A percentile compares a stretch with the other conserved stretches of the same genome.
phyloP scores from a whole-genome alignment of 2,113 vertebrate genomes.

The Mus musculus region GRCm39 chr1:175553501-175554000 shows the following conservation, averaged over 20 bases:
- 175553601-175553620: not conserved
- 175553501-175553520: not conserved
- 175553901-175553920: not conserved
- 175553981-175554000: conserved; percentile 85
- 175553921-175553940: not conserved
- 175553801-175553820: not conserved
- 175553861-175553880: not conserved
- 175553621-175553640: not conserved
- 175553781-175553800: not conserved
- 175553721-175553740: not conserved
- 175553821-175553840: not conserved
- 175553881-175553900: not conserved
- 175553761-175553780: not conserved
- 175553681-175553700: fast-evolving
- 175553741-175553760: not conserved
- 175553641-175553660: not conserved
- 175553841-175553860: not conserved
- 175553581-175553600: not conserved
- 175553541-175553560: not conserved
- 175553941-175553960: conserved; percentile 82
- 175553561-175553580: not conserved
- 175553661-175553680: not conserved
- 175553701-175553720: not conserved
- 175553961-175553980: conserved; percentile 87
- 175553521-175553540: not conserved